Evolutionary conservation across 2,888 invertebrate species (phyloP).

Genomic region (Busseola fusca): DNA sequence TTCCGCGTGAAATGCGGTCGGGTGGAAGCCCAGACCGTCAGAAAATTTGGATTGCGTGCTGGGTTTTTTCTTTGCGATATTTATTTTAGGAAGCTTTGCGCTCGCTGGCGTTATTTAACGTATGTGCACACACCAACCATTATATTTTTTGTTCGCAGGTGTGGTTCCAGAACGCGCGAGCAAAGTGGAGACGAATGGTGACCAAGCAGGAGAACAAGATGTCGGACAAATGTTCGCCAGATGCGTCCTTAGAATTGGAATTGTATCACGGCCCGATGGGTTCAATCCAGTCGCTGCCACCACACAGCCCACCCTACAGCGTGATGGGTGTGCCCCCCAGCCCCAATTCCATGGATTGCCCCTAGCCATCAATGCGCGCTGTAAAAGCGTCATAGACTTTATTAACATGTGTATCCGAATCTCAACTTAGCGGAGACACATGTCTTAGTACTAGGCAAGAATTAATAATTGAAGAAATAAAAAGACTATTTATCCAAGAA

Average conservation of each 20-base stretch:
- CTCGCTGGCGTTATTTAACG: constrained; percentile 68
- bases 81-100: constrained; percentile 69
- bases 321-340: constrained; percentile 91
- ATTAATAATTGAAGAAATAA: not conserved
- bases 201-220: constrained; percentile 93
- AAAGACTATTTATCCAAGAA: constrained; percentile 1
- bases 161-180: constrained; percentile 98
- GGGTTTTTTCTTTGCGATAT: constrained; percentile 48
- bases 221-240: constrained; percentile 92
- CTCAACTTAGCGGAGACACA: constrained; percentile 34
- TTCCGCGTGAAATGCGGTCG: constrained; percentile 70
- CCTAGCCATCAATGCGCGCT: constrained; percentile 89
- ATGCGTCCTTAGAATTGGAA: constrained; percentile 90
- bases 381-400: constrained; percentile 76
- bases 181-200: constrained; percentile 97
- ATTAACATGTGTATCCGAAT: constrained; percentile 61
- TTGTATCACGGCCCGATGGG: constrained; percentile 91
- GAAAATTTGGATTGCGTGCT: constrained; percentile 62
- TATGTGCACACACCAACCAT: constrained; percentile 68
- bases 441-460: constrained; percentile 6
- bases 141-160: constrained; percentile 91
- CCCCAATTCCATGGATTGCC: constrained; percentile 93
- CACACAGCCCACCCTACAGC: constrained; percentile 92
- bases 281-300: constrained; percentile 90
- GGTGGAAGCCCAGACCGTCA: constrained; percentile 65